phyloP scores from a whole-genome alignment of 92 coral and sea anemone genomes.

The Actinernus sp. region DNA sequence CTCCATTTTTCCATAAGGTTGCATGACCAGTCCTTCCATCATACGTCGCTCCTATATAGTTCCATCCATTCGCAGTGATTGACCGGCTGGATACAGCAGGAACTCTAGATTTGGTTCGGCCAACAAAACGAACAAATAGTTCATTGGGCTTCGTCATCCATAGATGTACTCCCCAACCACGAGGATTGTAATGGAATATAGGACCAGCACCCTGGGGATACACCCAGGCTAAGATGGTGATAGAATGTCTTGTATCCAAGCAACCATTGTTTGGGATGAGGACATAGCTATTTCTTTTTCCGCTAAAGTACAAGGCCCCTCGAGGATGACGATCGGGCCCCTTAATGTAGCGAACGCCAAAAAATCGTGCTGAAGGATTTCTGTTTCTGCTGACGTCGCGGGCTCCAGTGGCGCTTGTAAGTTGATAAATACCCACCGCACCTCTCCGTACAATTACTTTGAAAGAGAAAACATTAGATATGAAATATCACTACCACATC shows the following conservation, averaged over 20 bases:
- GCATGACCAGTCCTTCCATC: constrained; percentile 14
- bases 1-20: constrained; percentile 14
- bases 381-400: constrained; percentile 37
- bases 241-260: constrained; percentile 64
- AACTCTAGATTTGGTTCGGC: constrained; percentile 4
- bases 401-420: constrained; percentile 41
- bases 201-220: constrained; percentile 77
- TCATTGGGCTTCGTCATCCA: constrained; percentile 66
- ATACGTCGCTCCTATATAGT: constrained; percentile 27
- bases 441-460: constrained; percentile 40
- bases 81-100: constrained; percentile 7
- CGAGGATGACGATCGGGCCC: constrained; percentile 48
- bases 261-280: constrained; percentile 49
- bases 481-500: too few species aligned
- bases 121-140: constrained; percentile 62
- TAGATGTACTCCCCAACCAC: constrained; percentile 21
- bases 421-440: constrained; percentile 55
- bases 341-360: constrained; percentile 37
- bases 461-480: too few species aligned
- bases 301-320: constrained; percentile 55
- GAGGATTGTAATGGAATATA: constrained; percentile 58
- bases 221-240: constrained; percentile 73
- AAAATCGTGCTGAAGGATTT: constrained; percentile 54
- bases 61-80: constrained; percentile 19
- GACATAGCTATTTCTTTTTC: constrained; percentile 58